Conservation (phyloP, 2,797 vertebrate species). For the Semaprochilodus insignis region DNA sequence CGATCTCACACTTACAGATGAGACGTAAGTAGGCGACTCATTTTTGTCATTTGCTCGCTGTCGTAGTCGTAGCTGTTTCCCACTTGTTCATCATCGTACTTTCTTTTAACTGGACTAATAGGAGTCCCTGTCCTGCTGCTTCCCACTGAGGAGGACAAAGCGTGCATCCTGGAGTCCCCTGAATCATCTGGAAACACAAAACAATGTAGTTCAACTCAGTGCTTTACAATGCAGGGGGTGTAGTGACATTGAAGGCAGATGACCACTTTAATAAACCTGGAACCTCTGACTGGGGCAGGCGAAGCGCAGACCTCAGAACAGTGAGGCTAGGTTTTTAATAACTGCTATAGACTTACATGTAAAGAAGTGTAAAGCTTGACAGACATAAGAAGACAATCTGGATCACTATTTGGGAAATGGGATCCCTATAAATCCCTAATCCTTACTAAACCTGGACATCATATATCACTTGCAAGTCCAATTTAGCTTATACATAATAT, state of each 20-base stretch:
- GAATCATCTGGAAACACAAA: slow-evolving; percentile 73
- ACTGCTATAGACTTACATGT: no score
- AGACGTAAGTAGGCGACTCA: slow-evolving; percentile 90
- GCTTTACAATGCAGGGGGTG: neutral
- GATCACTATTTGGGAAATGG: no score
- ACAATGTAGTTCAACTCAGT: neutral
- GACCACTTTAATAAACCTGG: no score
- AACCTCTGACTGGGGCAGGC: no score
- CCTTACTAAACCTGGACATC: neutral
- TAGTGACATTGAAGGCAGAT: neutral
- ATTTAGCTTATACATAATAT: neutral
- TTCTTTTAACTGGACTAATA: slow-evolving; percentile 93
- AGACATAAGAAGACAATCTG: no score
- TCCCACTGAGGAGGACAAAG: slow-evolving; percentile 82
- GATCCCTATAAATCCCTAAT: neutral
- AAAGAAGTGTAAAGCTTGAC: neutral
- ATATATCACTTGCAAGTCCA: neutral
- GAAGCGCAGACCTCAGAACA: no score
- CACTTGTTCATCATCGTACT: slow-evolving; percentile 89
- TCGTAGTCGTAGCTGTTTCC: slow-evolving; percentile 89
- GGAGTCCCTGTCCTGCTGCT: slow-evolving; percentile 88
- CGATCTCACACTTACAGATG: slow-evolving; percentile 86
- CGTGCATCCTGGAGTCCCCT: slow-evolving; percentile 90
- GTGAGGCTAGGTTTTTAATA: no score
- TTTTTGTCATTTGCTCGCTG: slow-evolving; percentile 91